Percentiles rank a stretch among this genome's conserved stretches.
Evolutionary conservation across 2,888 invertebrate genomes (phyloP).

Genomic region (Tetragonula carbonaria): DNA sequence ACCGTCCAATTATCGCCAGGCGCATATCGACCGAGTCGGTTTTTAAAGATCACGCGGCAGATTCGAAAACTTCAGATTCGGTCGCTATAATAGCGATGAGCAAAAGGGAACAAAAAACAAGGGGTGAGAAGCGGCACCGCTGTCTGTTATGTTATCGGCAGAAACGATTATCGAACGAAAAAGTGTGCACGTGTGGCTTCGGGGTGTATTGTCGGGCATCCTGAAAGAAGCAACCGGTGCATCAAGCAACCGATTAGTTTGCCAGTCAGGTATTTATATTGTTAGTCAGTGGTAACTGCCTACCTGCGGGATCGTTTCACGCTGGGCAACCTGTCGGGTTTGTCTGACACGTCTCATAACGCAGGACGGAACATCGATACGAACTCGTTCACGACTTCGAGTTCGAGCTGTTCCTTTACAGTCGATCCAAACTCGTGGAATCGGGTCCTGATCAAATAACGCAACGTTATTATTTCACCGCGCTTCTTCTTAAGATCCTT

Average conservation of each 20-base stretch:
- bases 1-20: conserved; percentile 52
- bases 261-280: conserved; percentile 51
- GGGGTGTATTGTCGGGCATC: conserved; percentile 9
- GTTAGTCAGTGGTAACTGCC: conserved; percentile 35
- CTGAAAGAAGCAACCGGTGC: conserved; percentile 20
- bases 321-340: conserved; percentile 32
- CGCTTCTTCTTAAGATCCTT: not conserved
- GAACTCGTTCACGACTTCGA: not conserved
- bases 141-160: conserved; percentile 23
- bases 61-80: conserved; percentile 2
- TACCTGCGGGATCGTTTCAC: conserved; percentile 50
- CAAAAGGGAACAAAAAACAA: conserved; percentile 7
- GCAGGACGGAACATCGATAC: conserved; percentile 42
- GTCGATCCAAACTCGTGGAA: not conserved
- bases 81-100: conserved; percentile 39
- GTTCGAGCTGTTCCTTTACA: conserved; percentile 19
- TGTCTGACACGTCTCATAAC: conserved; percentile 40
- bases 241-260: conserved; percentile 42
- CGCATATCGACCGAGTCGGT: conserved; percentile 25
- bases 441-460: conserved; percentile 30
- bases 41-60: conserved; percentile 31
- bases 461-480: conserved; percentile 37
- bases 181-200: conserved; percentile 6
- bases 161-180: conserved; percentile 38
- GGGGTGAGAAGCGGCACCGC: conserved; percentile 5